Percentiles rank a stretch among this genome's conserved stretches.
These are phyloP conservation scores for Philopotamus ludificatus DNA, from an alignment of 1,140 invertebrate genomes.

Conservation along the genomic window DNA sequence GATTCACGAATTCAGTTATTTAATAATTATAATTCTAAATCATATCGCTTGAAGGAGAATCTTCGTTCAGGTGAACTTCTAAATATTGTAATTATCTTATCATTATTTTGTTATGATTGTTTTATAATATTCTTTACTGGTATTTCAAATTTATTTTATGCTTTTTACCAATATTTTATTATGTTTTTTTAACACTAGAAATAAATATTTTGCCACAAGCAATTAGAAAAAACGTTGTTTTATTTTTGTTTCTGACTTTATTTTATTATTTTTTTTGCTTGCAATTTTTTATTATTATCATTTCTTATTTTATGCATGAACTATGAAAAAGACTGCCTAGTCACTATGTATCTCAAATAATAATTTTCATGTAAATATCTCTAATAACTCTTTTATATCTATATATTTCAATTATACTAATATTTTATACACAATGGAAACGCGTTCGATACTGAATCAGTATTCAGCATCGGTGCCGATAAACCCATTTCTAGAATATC, in stretches of 20 bases:
- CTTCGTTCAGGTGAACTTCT: conserved; percentile 18
- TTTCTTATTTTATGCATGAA: conserved; percentile 33
- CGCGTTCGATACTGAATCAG: too few relatives aligned
- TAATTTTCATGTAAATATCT: conserved; percentile 36
- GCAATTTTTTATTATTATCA: conserved; percentile 30
- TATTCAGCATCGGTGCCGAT: too few relatives aligned
- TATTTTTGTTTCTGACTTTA: conserved; percentile 48
- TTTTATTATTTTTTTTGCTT: conserved; percentile 42
- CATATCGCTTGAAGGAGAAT: conserved; percentile 17
- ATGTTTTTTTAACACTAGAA: conserved; percentile 53
- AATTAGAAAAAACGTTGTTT: conserved; percentile 51
- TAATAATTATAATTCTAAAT: conserved; percentile 6
- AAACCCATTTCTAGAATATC: too few relatives aligned
- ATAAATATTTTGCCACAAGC: conserved; percentile 57
- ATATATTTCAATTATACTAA: too few relatives aligned
- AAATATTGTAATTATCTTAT: conserved; percentile 37
- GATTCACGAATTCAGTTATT: conserved; percentile 4
- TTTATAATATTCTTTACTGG: conserved; percentile 32
- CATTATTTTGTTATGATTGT: conserved; percentile 34
- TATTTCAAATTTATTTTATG: conserved; percentile 39
- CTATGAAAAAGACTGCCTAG: conserved; percentile 43
- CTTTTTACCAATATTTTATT: conserved; percentile 40
- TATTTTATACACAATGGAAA: too few relatives aligned
- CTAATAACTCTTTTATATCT: too few relatives aligned
- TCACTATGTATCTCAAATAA: conserved; percentile 40